Conservation (phyloP, 2,888 invertebrate species). For the Synanthedon tipuliformis region DNA sequence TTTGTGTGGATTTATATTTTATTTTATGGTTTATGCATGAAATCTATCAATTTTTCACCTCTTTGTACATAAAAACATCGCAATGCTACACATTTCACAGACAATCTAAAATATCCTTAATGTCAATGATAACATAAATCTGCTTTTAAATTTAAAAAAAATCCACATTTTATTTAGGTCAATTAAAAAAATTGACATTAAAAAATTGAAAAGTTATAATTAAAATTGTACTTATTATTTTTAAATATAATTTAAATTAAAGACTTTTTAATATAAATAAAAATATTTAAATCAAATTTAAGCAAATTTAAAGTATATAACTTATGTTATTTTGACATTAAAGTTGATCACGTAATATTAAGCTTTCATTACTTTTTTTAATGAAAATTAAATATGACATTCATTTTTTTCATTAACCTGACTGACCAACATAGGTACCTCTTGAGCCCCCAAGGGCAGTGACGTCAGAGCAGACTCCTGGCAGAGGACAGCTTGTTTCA, state of each 20-base stretch:
- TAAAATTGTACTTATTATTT: no score
- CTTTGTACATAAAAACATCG: not conserved
- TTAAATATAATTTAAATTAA: no score
- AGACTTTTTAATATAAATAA: no score
- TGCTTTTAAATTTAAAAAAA: no score
- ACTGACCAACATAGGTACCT: constrained; percentile 38
- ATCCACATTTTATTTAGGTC: no score
- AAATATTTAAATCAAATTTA: no score
- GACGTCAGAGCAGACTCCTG: constrained; percentile 41
- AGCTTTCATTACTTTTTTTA: not conserved
- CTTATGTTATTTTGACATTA: no score
- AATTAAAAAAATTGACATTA: no score
- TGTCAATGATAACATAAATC: not conserved
- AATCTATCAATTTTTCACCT: not conserved
- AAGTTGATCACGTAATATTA: not conserved
- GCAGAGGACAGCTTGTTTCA: constrained; percentile 70
- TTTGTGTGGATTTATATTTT: not conserved
- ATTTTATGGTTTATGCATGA: not conserved
- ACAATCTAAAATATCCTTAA: not conserved
- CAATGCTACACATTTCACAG: not conserved
- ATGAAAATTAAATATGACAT: not conserved
- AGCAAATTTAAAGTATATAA: no score
- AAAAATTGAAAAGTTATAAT: no score
- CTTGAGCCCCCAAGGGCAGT: constrained; percentile 59
- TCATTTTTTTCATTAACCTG: constrained; percentile 4